A percentile compares a stretch with the other conserved stretches of the same genome.
Evolutionary conservation across 2,888 invertebrate genomes (phyloP).

Genomic region (Acanthosepion esculentum): DNA sequence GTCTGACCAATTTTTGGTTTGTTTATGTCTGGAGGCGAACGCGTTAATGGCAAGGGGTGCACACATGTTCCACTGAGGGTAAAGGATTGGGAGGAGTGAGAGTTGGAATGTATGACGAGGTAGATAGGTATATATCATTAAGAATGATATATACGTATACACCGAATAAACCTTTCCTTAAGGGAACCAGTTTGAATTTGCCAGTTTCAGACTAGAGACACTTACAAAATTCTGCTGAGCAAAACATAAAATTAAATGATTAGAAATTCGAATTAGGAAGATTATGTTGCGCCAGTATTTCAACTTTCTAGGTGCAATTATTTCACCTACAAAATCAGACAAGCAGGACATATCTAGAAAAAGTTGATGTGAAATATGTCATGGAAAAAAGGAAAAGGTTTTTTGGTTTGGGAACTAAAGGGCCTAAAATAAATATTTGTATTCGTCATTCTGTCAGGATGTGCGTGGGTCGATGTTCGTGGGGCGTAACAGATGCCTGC

Average conservation of each 20-base stretch:
- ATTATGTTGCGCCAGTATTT: too few species aligned
- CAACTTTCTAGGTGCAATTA: too few species aligned
- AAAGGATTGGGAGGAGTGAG: not conserved
- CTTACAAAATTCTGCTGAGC: not conserved
- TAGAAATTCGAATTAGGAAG: too few species aligned
- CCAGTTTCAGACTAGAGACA: not conserved
- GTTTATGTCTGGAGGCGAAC: not conserved
- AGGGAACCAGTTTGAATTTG: not conserved
- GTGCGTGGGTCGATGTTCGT: too few species aligned
- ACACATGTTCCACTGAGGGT: not conserved
- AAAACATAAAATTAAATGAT: not conserved
- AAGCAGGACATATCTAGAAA: too few species aligned
- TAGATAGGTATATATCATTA: not conserved
- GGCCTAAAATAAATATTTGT: too few species aligned
- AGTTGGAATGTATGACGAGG: not conserved
- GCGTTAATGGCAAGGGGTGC: not conserved
- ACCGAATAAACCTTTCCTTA: not conserved
- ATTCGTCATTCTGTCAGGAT: too few species aligned
- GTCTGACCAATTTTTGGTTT: not conserved
- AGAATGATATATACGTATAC: not conserved
- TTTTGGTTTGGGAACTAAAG: too few species aligned
- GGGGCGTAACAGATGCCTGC: too few species aligned
- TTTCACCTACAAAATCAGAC: too few species aligned
- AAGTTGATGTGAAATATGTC: too few species aligned
- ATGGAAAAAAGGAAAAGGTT: too few species aligned